Evolutionary conservation across 2,888 invertebrate genomes (phyloP).

Genomic region (Exephanes ischioxanthus): DNA sequence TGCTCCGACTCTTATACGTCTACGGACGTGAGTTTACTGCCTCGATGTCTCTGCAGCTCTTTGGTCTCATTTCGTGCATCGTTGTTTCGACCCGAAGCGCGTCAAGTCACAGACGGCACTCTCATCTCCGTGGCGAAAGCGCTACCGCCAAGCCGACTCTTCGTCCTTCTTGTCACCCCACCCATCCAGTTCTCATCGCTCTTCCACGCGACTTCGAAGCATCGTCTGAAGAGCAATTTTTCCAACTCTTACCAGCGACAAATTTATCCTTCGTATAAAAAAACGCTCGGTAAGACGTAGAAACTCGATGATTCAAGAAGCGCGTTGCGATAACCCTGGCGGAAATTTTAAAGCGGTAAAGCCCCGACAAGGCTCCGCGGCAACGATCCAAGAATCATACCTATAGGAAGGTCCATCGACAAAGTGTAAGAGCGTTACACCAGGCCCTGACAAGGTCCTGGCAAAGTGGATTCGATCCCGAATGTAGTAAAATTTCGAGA

Average conservation of each 20-base stretch:
- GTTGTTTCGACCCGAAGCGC: slow-evolving; percentile 46
- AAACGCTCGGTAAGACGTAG: neutral
- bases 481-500: no score
- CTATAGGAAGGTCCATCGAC: no score
- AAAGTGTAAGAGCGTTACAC: no score
- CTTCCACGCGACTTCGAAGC: slow-evolving; percentile 68
- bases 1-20: slow-evolving; percentile 16
- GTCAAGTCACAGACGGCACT: slow-evolving; percentile 66
- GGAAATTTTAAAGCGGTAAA: no score
- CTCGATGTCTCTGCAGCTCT: slow-evolving; percentile 39
- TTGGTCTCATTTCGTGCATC: slow-evolving; percentile 49
- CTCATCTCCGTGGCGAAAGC: slow-evolving; percentile 67
- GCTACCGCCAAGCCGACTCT: slow-evolving; percentile 49
- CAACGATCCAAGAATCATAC: no score
- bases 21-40: slow-evolving; percentile 34
- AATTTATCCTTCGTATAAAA: slow-evolving; percentile 11
- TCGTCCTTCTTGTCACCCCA: slow-evolving; percentile 42
- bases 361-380: no score
- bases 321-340: neutral
- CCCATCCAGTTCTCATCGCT: slow-evolving; percentile 48
- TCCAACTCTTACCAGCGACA: slow-evolving; percentile 58
- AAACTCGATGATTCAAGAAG: neutral
- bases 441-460: no score
- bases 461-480: no score
- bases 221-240: slow-evolving; percentile 76